Percentiles rank a stretch among this genome's conserved stretches.
Conservation (phyloP, 37 sponge, comb jelly and placozoan genomes). For the Eunapius fragilis region DNA sequence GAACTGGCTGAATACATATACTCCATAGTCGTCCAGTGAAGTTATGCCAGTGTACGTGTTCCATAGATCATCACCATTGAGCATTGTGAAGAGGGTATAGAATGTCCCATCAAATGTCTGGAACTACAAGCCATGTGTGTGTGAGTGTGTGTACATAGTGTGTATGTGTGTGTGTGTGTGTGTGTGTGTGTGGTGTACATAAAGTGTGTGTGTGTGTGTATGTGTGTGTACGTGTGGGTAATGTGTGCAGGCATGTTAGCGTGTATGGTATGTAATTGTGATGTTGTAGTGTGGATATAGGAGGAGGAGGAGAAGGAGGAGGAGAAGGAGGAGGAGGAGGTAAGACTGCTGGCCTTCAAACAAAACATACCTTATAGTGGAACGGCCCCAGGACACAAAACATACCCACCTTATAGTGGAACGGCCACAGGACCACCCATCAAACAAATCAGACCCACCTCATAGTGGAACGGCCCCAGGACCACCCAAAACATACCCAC, state of each 20-base stretch:
- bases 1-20: slow-evolving; percentile 46
- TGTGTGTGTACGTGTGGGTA: no score
- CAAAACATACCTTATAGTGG: no score
- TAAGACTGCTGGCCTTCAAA: no score
- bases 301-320: no score
- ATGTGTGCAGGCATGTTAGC: not conserved
- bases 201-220: not conserved
- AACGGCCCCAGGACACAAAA: no score
- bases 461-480: slow-evolving; percentile 27
- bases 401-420: no score
- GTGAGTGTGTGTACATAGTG: not conserved
- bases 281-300: no score
- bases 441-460: no score
- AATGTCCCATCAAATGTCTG: not conserved
- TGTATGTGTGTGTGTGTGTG: not conserved
- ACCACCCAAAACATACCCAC: slow-evolving; percentile 50
- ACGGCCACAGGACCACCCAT: slow-evolving; percentile 51
- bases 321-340: no score
- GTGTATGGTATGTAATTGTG: not conserved
- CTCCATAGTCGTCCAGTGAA: slow-evolving; percentile 11
- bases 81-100: slow-evolving; percentile 49
- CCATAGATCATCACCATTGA: slow-evolving; percentile 68
- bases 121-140: slow-evolving; percentile 9
- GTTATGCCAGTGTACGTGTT: slow-evolving; percentile 13
- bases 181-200: not conserved